Evolutionary conservation across 2,797 vertebrate species (phyloP), one percentile per base, ranked within the genome.

Genomic region (Oreochromis grahami): DNA sequence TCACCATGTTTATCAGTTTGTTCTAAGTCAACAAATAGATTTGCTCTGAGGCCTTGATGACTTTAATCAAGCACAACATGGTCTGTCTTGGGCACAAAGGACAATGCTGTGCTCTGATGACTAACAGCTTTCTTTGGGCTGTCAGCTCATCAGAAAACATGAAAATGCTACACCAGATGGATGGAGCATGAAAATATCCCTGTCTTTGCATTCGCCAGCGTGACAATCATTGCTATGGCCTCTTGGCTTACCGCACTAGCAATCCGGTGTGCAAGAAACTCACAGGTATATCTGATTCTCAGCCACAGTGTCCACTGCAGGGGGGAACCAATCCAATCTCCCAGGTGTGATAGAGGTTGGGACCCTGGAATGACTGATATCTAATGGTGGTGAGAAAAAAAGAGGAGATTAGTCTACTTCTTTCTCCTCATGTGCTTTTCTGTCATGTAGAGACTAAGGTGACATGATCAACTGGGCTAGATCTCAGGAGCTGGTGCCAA

Each of bases 101-200:
- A 90, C 77, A 88, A 90, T 60, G 80, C n/a, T 12, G 36, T 4
- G 11, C 63, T 26, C 80, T 56, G 87, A 91, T 93, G 80, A 87
- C 74, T 83, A 84, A 86, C 84, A 88, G 81, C 77, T 89, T 92
- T 93, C 82, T 88, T 86, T 60, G 79, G 84, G 52, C 56, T 84
- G 86, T 94, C 81, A 77, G 84, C 90, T 93, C 92, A 92, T 91
- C 85, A 91, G 82, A 90, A 95, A 94, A 93, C 90, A 94, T 93
- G 88, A 92, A 92, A 94, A 86, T 81, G 78, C 60, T 80, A 15
- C 84, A 78, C 45, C 90, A 93, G 90, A 93, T 89, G 85, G 93
- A 89, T 76, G 78, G 34, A 65, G 77, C 84, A 80, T 85, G 82
- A 85, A 92, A 90, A 86, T 81, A 86, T 92, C 76, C 80, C 84